These are phyloP conservation scores for Platycheirus rosarum DNA, from an alignment of 2,888 invertebrate species.

Conservation along the genomic window DNA sequence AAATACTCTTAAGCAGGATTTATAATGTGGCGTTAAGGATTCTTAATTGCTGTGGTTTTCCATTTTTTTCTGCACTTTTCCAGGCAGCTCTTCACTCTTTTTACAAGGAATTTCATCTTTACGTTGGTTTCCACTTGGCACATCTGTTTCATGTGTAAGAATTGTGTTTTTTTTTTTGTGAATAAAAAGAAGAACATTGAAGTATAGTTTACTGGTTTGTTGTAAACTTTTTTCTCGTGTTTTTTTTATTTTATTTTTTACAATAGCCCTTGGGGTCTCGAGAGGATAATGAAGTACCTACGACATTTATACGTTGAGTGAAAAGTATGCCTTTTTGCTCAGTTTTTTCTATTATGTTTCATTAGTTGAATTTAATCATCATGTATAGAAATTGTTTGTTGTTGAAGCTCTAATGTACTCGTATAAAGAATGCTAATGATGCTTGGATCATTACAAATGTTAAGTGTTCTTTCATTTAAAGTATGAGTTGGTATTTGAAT, in stretches of 20 bases:
- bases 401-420: too few species aligned
- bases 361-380: neutral
- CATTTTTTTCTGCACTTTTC: conserved; percentile 7
- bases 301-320: conserved; percentile 12
- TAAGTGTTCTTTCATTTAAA: too few species aligned
- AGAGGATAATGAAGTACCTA: conserved; percentile 42
- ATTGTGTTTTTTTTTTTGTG: conserved; percentile 16
- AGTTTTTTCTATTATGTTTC: neutral
- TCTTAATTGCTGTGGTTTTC: conserved; percentile 72
- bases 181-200: neutral
- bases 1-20: conserved; percentile 74
- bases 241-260: conserved; percentile 19
- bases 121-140: neutral
- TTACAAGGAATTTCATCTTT: conserved; percentile 13
- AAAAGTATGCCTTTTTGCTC: neutral
- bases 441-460: too few species aligned
- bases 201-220: conserved; percentile 4
- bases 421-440: too few species aligned
- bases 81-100: neutral
- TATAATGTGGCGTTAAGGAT: conserved; percentile 74
- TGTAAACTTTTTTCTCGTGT: conserved; percentile 6
- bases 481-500: too few species aligned
- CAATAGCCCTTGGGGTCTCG: conserved; percentile 15
- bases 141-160: conserved; percentile 45
- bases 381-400: too few species aligned